Conservation (phyloP, 2,888 invertebrate genomes). For the Agrotis ipsilon region DNA sequence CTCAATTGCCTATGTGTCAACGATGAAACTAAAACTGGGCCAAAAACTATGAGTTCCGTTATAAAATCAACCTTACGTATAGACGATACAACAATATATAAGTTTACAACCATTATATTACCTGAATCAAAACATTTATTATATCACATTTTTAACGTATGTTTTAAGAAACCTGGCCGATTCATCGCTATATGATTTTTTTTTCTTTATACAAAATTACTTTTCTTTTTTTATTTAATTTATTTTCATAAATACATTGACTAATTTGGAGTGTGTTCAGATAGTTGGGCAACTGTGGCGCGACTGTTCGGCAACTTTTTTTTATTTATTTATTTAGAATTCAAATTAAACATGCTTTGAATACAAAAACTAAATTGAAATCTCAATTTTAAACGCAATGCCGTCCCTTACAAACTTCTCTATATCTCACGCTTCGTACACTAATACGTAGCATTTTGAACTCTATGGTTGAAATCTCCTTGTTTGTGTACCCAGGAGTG, state of each 20-base stretch:
- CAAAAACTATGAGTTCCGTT: conserved; percentile 39
- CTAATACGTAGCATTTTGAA: neutral
- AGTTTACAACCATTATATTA: conserved; percentile 73
- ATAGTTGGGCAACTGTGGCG: conserved; percentile 31
- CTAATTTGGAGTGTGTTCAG: conserved; percentile 66
- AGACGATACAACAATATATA: conserved; percentile 72
- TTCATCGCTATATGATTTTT: conserved; percentile 55
- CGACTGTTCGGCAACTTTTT: conserved; percentile 26
- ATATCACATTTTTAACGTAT: conserved; percentile 73
- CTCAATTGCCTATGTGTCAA: too few relatives aligned
- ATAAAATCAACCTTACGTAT: conserved; percentile 71
- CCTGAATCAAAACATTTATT: conserved; percentile 73
- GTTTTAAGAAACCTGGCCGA: conserved; percentile 78
- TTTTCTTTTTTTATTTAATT: conserved; percentile 34
- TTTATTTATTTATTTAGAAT: neutral
- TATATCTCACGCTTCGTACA: neutral
- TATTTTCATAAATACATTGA: conserved; percentile 61
- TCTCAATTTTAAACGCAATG: conserved; percentile 13
- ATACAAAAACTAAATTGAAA: conserved; percentile 23
- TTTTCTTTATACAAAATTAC: conserved; percentile 64
- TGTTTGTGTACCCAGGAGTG: neutral
- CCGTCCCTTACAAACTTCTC: neutral
- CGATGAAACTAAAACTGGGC: conserved; percentile 49
- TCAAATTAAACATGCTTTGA: neutral
- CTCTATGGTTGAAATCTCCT: neutral